phyloP scores from a whole-genome alignment of 2,888 invertebrate species.

The Cerastis leucographa region DNA sequence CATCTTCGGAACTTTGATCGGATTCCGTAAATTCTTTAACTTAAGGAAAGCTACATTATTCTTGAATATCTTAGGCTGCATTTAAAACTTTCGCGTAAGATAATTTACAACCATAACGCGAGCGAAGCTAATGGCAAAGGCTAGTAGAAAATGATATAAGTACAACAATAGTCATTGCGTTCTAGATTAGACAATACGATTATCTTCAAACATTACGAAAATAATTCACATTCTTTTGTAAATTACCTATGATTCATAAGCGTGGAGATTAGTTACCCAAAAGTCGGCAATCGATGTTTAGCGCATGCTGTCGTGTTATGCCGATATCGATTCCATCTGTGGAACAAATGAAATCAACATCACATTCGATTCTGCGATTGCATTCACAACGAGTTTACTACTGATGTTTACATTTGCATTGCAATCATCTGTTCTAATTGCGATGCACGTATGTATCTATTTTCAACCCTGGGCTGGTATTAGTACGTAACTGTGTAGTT shows the following conservation, averaged over 20 bases:
- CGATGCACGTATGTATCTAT: neutral
- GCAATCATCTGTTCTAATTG: conserved; percentile 29
- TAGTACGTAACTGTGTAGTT: neutral
- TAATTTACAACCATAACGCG: neutral
- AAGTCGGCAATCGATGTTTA: neutral
- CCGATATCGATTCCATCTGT: neutral
- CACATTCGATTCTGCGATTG: neutral
- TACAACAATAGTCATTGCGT: neutral
- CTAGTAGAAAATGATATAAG: neutral
- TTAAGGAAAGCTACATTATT: neutral
- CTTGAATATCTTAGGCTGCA: neutral
- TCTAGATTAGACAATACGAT: neutral
- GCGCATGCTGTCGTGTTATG: neutral
- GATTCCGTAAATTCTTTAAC: neutral
- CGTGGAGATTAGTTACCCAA: neutral
- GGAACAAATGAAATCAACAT: conserved; percentile 7
- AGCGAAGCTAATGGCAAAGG: neutral
- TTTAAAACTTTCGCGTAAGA: neutral
- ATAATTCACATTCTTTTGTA: neutral
- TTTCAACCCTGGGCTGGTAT: neutral
- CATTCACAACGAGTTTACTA: conserved; percentile 7
- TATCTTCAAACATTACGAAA: neutral
- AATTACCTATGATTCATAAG: neutral
- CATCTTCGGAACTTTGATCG: neutral
- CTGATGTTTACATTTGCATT: conserved; percentile 5